Evolutionary conservation across 2,113 vertebrate genomes (phyloP).

Genomic region (Neoarius graeffei): DNA sequence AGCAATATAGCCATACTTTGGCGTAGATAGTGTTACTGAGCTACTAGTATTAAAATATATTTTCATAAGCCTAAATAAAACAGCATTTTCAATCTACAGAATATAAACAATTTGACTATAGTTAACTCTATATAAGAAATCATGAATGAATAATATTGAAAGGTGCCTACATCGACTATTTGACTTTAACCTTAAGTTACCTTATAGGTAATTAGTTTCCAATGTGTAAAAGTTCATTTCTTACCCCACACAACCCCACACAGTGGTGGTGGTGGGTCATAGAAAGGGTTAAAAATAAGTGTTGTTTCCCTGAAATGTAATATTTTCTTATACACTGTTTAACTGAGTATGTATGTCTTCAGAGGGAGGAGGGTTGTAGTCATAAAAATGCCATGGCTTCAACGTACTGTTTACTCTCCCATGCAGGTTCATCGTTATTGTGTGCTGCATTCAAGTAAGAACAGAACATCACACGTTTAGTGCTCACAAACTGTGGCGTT

Average conservation of each 20-base stretch:
- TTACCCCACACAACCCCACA: background rate
- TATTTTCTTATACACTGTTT: background rate
- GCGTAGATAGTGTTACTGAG: background rate
- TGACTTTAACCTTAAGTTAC: background rate
- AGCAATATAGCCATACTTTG: background rate
- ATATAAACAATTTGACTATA: background rate
- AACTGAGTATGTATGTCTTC: background rate
- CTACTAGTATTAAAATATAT: background rate
- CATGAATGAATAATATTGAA: background rate
- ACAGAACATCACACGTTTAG: slow-evolving; percentile 57
- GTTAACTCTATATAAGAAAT: background rate
- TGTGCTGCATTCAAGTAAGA: slow-evolving; percentile 49
- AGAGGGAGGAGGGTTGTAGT: slow-evolving; percentile 1
- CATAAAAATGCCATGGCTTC: slow-evolving; percentile 22
- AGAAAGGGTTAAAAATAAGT: background rate
- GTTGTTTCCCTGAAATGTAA: background rate
- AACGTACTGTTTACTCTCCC: slow-evolving; percentile 2
- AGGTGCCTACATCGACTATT: background rate
- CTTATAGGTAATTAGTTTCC: background rate
- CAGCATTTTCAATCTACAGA: background rate
- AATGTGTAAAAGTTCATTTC: background rate
- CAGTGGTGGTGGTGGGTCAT: background rate
- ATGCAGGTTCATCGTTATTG: background rate
- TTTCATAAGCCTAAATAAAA: background rate
- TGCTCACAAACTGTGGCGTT: slow-evolving; percentile 56